Evolutionary conservation across 1,140 invertebrate species (phyloP), one percentile per base, ranked within the genome.

Genomic region (Phymorhynchus buccinoides): DNA sequence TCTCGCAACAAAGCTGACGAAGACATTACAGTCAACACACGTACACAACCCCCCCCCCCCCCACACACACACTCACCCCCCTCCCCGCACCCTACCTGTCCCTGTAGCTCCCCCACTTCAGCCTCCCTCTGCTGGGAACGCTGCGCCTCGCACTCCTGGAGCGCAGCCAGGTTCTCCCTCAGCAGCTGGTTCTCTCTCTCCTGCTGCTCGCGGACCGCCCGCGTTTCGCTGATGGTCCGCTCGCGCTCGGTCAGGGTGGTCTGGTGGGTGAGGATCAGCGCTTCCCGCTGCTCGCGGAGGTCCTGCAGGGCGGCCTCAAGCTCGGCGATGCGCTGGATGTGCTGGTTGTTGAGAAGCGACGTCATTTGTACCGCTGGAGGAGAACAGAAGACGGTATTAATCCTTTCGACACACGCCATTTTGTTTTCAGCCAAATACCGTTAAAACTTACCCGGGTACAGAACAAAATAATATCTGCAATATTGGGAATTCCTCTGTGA

Each of bases 301-400:
- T 88, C 84, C n/a, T 85, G 84, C 56, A 88, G 75, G 42, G 85
- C 82, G 12, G 73, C 42, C 75, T 89, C 86, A 62, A 86, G 86
- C 56, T 89, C 85, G 22, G 86, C 81, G 6, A 88, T 48, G 71
- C 84, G 84, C n/a, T 41, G 77, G 42, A 79, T 56, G 77, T 79
- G 77, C 77, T 79, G 77, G 44, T 52, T 41, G 77, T 79, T 79
- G 77, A 79, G 77, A 3, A 79, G 77, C 2, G 77, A 79, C 0
- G 77, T 52, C 42, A 79, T n/a, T 30, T 79, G 77, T n/a, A 52
- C 77, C n/a, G 77, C 77, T 79, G 77, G 3, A 79, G 9, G 71
- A 30, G 6, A 73, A 73, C 27, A 30, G 12, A 9, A 30, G 37
- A 6, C 71, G 27, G 6, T 22, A 30, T 9, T 39, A 30, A 6